Evolutionary conservation across 2,888 invertebrate species (phyloP).

Genomic region (Chrysotoxum bicinctum): DNA sequence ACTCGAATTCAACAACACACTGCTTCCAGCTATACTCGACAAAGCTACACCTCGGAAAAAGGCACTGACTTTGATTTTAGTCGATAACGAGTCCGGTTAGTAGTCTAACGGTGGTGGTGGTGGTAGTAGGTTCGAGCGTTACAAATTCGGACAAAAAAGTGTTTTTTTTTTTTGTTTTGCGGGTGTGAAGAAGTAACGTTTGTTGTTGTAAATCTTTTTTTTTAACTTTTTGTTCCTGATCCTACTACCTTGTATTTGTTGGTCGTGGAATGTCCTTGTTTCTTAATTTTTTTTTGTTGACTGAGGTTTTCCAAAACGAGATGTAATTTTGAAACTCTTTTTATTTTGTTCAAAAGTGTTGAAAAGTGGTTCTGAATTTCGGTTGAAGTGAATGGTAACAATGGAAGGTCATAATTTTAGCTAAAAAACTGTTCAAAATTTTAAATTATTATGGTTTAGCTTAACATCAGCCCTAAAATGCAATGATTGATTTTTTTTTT

Average conservation of each 20-base stretch:
- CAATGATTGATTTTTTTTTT: not conserved
- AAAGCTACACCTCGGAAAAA: conserved; percentile 62
- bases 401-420: not conserved
- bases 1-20: conserved; percentile 14
- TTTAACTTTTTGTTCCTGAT: not conserved
- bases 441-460: not conserved
- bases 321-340: not conserved
- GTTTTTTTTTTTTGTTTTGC: conserved; percentile 24
- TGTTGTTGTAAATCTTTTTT: conserved; percentile 42
- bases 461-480: not conserved
- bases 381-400: not conserved
- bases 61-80: conserved; percentile 72
- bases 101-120: conserved; percentile 71
- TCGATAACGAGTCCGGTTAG: conserved; percentile 72
- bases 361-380: conserved; percentile 8
- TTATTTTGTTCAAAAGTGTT: not conserved
- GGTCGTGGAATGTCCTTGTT: conserved; percentile 32
- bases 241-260: conserved; percentile 16
- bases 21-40: conserved; percentile 39
- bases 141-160: conserved; percentile 46
- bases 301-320: not conserved
- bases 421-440: not conserved
- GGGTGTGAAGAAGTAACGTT: conserved; percentile 57
- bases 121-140: conserved; percentile 69
- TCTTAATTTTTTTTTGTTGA: not conserved